Evolutionary conservation across 2,113 vertebrate genomes (phyloP), one percentile per base, ranked within the genome.

Genomic region (Serinus canaria): DNA sequence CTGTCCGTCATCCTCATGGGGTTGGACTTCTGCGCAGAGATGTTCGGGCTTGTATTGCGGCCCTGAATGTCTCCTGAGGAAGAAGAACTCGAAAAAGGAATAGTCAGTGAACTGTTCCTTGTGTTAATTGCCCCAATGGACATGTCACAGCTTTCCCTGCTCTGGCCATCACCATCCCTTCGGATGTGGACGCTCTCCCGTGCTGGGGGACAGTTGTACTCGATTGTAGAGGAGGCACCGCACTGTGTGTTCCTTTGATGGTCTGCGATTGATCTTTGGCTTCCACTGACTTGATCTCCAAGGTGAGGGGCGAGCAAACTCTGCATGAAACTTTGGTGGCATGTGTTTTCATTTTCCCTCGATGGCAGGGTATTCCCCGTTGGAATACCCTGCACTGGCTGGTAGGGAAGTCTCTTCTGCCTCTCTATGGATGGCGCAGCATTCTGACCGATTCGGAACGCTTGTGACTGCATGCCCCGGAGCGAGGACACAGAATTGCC

Each of bases 311-410:
- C 97, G 25, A 99, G 98, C 60, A 99, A 98, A 92, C 98, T 99
- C 96, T 99, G 99, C 99, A 99, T 99, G 92, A 99, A 99, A 80
- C 98, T 99, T 95, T 99, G 99, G 89, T 99, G 99, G 95, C 99
- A 99, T 0, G 98, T 88, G 24, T 98, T 98, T 22, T 99, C 99
- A 62, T 98, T 99, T 21, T 99, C 99, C 68, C 98, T 97, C 25
- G 97, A 95, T 10, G 98, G 96, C 62, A 99, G 70, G 18, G 97
- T 80, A 23, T 98, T 98, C 81, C 98, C 98, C 0, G 98, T 75
- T 49, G 99, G 98, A 47, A 99, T 96, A n/a, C 98, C 98, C 93
- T 99, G 99, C 63, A 98, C 95, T 25, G 98, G 98, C 28, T 98
- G 98, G 84, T 99, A 99, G 33, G 98, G 96, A 47, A 98, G 97